These are phyloP conservation scores for Amazona finschi DNA, from an alignment of 2,797 vertebrate species.

Conservation along the genomic window DNA sequence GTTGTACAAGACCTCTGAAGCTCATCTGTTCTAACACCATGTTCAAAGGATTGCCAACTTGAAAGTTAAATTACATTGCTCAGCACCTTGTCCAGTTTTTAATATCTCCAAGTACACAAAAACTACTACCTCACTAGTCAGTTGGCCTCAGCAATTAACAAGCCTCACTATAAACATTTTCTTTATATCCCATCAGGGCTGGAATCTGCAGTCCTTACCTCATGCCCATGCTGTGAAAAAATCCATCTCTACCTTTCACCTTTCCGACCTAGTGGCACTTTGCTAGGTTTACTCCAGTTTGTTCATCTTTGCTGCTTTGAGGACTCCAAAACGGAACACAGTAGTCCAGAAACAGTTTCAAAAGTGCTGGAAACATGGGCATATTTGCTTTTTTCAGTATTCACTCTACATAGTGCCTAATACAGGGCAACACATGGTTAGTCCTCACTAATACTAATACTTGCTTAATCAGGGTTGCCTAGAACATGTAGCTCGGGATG, in stretches of 20 bases:
- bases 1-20: background rate
- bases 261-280: rapidly evolving
- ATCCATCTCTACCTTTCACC: background rate
- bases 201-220: background rate
- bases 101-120: background rate
- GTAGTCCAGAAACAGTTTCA: background rate
- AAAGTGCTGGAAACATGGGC: background rate
- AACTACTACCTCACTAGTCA: background rate
- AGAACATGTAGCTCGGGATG: background rate
- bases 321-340: background rate
- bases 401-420: rapidly evolving
- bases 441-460: background rate
- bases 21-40: background rate
- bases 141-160: background rate
- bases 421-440: rapidly evolving
- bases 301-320: background rate
- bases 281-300: background rate
- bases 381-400: background rate
- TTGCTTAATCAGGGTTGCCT: background rate
- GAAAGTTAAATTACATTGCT: background rate
- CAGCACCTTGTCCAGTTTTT: background rate
- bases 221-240: background rate
- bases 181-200: background rate
- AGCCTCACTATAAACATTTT: background rate
- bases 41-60: background rate